These are phyloP conservation scores for Lissonota sp. DNA, from an alignment of 2,888 invertebrate genomes.

Conservation along the genomic window DNA sequence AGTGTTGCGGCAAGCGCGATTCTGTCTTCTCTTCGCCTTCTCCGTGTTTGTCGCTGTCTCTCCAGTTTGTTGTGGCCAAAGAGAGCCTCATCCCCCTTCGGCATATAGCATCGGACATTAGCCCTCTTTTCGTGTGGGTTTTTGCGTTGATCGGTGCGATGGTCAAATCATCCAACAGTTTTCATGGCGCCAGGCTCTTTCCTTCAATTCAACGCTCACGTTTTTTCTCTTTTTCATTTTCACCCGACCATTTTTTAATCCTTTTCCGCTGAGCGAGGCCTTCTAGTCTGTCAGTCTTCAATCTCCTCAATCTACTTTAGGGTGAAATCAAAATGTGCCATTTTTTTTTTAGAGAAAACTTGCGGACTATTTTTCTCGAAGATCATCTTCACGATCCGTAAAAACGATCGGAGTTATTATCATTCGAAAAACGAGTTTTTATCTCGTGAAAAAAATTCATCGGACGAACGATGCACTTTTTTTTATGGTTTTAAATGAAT, in stretches of 20 bases:
- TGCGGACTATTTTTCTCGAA: too few species aligned
- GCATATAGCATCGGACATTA: conserved; percentile 31
- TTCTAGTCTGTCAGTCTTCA: not conserved
- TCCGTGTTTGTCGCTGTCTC: conserved; percentile 79
- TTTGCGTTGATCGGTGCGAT: conserved; percentile 78
- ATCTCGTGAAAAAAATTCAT: too few species aligned
- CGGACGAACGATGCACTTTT: too few species aligned
- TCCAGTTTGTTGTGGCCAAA: not conserved
- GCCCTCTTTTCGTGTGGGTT: conserved; percentile 78
- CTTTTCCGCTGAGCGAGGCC: conserved; percentile 1
- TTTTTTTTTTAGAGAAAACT: too few species aligned
- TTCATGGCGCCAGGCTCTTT: conserved; percentile 64
- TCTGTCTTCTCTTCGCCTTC: conserved; percentile 70
- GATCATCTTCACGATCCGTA: not conserved
- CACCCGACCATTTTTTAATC: not conserved
- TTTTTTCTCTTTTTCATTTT: conserved; percentile 21
- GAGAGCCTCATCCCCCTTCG: not conserved
- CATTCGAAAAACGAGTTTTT: not conserved
- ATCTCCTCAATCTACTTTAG: not conserved
- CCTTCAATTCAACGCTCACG: conserved; percentile 45
- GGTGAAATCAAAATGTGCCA: too few species aligned
- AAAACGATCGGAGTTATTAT: not conserved
- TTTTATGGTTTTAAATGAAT: too few species aligned
- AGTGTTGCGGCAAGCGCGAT: conserved; percentile 50
- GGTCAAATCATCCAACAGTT: conserved; percentile 73